Evolutionary conservation across 2,113 vertebrate species (phyloP).

Genomic region (Neotragus moschatus): DNA sequence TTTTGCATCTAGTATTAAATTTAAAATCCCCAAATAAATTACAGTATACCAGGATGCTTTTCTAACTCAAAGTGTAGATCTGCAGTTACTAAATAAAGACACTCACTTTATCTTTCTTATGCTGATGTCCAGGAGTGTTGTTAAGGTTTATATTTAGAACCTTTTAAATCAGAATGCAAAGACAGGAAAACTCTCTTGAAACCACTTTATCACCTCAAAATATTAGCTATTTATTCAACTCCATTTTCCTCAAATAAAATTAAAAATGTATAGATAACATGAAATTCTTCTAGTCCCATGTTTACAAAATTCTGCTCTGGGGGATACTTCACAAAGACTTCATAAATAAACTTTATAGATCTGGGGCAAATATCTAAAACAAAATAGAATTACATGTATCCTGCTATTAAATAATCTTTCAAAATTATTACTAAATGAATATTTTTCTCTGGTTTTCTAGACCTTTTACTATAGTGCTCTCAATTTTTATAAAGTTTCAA

Average conservation of each 20-base stretch:
- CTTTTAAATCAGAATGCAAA: neutral
- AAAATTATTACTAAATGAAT: slow-evolving; percentile 20
- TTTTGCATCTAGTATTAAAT: neutral
- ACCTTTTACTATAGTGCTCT: neutral
- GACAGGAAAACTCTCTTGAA: neutral
- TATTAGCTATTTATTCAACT: slow-evolving; percentile 23
- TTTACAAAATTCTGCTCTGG: slow-evolving; percentile 27
- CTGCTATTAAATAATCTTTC: neutral
- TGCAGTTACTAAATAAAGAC: slow-evolving; percentile 23
- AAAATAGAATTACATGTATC: neutral
- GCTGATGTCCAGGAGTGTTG: neutral
- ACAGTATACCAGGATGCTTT: neutral
- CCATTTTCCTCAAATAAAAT: neutral
- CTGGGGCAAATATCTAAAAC: neutral
- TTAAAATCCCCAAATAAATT: neutral
- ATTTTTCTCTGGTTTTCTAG: neutral
- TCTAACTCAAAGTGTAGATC: neutral
- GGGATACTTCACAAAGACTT: neutral
- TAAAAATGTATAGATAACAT: neutral
- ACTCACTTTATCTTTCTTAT: neutral
- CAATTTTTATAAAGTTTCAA: neutral
- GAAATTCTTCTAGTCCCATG: neutral
- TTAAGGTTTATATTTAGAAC: slow-evolving; percentile 29
- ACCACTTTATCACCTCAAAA: neutral
- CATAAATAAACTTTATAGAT: neutral